phyloP scores from a whole-genome alignment of 2,113 vertebrate genomes.

The Zosterops hypoxanthus region DNA sequence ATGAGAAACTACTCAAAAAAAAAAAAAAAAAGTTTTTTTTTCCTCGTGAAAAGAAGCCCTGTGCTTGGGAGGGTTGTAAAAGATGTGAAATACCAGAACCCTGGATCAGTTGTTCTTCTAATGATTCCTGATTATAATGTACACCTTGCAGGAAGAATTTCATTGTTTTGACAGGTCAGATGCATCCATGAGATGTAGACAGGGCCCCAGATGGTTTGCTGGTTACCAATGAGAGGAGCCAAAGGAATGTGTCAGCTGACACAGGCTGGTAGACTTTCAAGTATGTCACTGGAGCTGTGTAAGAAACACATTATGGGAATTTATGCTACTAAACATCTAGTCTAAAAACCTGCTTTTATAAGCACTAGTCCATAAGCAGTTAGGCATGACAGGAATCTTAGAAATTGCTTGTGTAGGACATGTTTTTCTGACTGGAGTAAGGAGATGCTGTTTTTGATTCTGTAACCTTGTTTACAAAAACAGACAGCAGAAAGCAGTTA shows the following conservation, averaged over 20 bases:
- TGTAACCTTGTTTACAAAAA: background rate
- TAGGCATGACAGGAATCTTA: background rate
- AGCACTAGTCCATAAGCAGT: background rate
- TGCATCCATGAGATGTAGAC: background rate
- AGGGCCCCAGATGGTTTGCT: background rate
- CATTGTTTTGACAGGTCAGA: background rate
- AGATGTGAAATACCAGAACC: rapidly evolving
- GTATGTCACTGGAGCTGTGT: background rate
- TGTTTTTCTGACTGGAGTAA: background rate
- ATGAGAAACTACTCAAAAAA: background rate
- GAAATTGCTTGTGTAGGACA: background rate
- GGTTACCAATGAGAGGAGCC: background rate
- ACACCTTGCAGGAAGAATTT: background rate
- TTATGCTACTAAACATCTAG: background rate
- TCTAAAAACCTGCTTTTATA: background rate
- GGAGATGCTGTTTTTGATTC: rapidly evolving
- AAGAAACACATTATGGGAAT: background rate
- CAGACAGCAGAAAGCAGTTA: background rate
- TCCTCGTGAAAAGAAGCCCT: background rate
- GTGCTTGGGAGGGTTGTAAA: background rate
- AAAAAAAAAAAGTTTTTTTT: background rate
- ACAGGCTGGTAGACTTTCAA: background rate
- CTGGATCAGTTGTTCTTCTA: background rate
- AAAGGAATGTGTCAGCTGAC: background rate
- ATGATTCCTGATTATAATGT: background rate